Evolutionary conservation across 1,140 invertebrate species (phyloP).

Genomic region (Drosophila lowei): DNA sequence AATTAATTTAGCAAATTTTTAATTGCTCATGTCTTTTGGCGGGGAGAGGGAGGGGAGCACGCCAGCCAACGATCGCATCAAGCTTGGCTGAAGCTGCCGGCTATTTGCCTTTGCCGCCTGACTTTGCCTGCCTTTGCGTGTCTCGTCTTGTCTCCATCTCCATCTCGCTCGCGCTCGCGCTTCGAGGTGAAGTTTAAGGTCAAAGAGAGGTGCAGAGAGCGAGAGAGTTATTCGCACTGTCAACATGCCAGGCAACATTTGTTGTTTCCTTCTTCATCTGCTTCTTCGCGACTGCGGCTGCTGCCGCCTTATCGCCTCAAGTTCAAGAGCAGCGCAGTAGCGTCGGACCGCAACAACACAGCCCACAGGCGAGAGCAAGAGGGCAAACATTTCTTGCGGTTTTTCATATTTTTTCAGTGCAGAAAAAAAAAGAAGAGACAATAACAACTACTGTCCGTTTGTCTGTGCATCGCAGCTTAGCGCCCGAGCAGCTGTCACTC

Average conservation of each 20-base stretch:
- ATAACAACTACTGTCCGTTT: not conserved
- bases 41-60: not conserved
- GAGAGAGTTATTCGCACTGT: slow-evolving; percentile 38
- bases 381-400: slow-evolving; percentile 10
- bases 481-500: slow-evolving; percentile 18
- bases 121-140: slow-evolving; percentile 12
- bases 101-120: slow-evolving; percentile 43
- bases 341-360: too few species aligned
- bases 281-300: too few species aligned
- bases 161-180: slow-evolving; percentile 46
- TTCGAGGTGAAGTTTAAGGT: slow-evolving; percentile 75
- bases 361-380: too few species aligned
- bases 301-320: slow-evolving; percentile 39
- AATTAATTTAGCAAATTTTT: slow-evolving; percentile 81
- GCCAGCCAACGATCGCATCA: slow-evolving; percentile 42
- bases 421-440: too few species aligned
- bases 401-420: slow-evolving; percentile 12
- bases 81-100: slow-evolving; percentile 42
- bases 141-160: slow-evolving; percentile 20
- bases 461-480: slow-evolving; percentile 56
- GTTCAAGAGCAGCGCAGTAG: slow-evolving; percentile 57
- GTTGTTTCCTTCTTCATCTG: slow-evolving; percentile 15
- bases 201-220: slow-evolving; percentile 51
- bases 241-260: slow-evolving; percentile 60
- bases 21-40: slow-evolving; percentile 79